Base-by-base conservation (phyloP, 2,797 vertebrate genomes). In the Okamejei kenojei region DNA sequence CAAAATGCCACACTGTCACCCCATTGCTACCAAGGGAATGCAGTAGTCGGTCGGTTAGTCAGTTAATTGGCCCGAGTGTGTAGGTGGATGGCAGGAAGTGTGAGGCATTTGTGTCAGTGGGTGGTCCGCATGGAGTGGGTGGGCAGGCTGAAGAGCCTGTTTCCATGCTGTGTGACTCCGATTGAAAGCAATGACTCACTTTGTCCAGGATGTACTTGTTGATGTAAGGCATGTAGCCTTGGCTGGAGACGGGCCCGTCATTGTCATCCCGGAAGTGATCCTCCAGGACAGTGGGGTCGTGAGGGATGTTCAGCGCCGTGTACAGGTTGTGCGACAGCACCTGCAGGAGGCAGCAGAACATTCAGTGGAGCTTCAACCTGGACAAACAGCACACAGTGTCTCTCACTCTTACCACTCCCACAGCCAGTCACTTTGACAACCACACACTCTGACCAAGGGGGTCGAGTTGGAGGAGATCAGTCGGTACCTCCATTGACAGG, bases 141-240 rank as follows among this genome's bases (percentile, higher is more conserved):
- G 5, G 71, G 23, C 71, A 0, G 71, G 71, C 71, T 21, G 23
- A 68, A 68, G 65, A 11, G 65, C 65, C 65, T 68, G 10, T 68
- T 68, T 68, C 65, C 65, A 17, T 68, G 65, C 65, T 68, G 65
- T 68, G 65, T 68, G 65, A 54, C 45, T 54, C 45, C 45, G 5
- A 74, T 23, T 21, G 71, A 74, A 74, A 9, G n/a, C 15, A 15
- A n/a, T 21, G 90, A 74, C 90, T 93, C 65, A 93, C 93, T 29
- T 93, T 93, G 68, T 93, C 93, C 65, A 93, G 86, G 68, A 93
- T 92, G 65, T 93, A 90, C 38, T 82, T 92, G 35, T 90, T 86
- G 35, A 93, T 68, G n/a, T 93, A 93, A 86, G 93, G 93, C 93
- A 93, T 93, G 68, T 93, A 93, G 10, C 93, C 93, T 5, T 76